Evolutionary conservation across 2,113 vertebrate genomes (phyloP).

Genomic region (Crotalus viridis): DNA sequence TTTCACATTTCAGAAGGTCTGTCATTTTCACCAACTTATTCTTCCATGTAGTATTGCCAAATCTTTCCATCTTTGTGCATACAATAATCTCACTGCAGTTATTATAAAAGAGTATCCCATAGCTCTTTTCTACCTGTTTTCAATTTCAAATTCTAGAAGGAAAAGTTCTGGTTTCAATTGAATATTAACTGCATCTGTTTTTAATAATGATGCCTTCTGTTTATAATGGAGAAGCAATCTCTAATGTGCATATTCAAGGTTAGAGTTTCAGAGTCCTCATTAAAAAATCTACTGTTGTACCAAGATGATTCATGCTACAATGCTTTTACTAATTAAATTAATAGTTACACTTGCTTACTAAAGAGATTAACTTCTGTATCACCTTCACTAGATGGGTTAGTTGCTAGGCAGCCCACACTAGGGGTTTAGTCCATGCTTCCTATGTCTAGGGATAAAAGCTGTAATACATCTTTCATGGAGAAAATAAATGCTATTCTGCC

Average conservation of each 20-base stretch:
- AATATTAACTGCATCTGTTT: conserved; percentile 15
- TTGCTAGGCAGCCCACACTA: conserved; percentile 70
- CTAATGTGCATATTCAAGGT: conserved; percentile 43
- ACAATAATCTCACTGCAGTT: background rate
- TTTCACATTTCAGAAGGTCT: background rate
- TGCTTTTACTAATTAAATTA: conserved; percentile 77
- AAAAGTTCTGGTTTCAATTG: background rate
- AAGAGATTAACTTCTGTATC: conserved; percentile 67
- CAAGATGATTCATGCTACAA: conserved; percentile 60
- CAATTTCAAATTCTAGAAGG: background rate
- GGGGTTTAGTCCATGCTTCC: conserved; percentile 41
- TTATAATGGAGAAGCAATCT: conserved; percentile 18
- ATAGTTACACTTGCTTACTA: conserved; percentile 71
- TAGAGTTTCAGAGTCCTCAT: conserved; percentile 63
- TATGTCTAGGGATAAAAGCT: conserved; percentile 50
- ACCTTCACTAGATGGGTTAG: conserved; percentile 49
- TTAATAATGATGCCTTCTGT: conserved; percentile 31
- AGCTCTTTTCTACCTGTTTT: background rate
- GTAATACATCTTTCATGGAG: conserved; percentile 34
- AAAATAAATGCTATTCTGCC: conserved; percentile 46
- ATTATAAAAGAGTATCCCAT: background rate
- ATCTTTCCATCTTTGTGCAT: background rate
- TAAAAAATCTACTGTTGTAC: conserved; percentile 59
- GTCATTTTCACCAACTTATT: background rate
- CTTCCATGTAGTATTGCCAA: background rate